phyloP scores from a whole-genome alignment of 2,113 vertebrate genomes.

The Corythoichthys haematopterus region DNA sequence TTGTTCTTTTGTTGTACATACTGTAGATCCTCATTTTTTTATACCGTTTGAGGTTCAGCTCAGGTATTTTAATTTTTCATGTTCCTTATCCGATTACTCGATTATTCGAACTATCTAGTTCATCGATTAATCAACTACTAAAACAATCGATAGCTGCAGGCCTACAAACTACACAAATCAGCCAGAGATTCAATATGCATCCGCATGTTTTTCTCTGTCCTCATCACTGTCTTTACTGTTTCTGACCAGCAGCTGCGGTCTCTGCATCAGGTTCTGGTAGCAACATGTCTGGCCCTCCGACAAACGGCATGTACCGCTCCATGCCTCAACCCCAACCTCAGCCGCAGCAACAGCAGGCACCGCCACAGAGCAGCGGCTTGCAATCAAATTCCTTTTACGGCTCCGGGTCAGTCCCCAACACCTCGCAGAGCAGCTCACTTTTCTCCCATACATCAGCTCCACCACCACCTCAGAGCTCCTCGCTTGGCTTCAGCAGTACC shows the following conservation, averaged over 20 bases:
- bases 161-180: neutral
- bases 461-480: constrained; percentile 81
- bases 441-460: constrained; percentile 90
- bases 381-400: constrained; percentile 93
- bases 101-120: no score
- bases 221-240: neutral
- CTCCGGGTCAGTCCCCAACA: constrained; percentile 83
- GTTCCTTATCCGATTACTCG: no score
- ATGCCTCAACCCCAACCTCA: constrained; percentile 77
- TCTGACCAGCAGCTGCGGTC: constrained; percentile 76
- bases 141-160: no score
- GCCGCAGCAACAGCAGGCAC: constrained; percentile 80
- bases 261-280: constrained; percentile 87
- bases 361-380: constrained; percentile 81
- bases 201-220: neutral
- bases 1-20: no score
- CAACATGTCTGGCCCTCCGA: constrained; percentile 85
- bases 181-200: neutral
- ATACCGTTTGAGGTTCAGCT: no score
- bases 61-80: no score
- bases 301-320: constrained; percentile 89
- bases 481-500: constrained; percentile 88
- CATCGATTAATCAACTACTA: no score
- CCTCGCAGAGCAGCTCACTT: constrained; percentile 91
- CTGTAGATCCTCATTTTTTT: no score